phyloP scores from a whole-genome alignment of 2,113 vertebrate species.

The Pteronura brasiliensis region DNA sequence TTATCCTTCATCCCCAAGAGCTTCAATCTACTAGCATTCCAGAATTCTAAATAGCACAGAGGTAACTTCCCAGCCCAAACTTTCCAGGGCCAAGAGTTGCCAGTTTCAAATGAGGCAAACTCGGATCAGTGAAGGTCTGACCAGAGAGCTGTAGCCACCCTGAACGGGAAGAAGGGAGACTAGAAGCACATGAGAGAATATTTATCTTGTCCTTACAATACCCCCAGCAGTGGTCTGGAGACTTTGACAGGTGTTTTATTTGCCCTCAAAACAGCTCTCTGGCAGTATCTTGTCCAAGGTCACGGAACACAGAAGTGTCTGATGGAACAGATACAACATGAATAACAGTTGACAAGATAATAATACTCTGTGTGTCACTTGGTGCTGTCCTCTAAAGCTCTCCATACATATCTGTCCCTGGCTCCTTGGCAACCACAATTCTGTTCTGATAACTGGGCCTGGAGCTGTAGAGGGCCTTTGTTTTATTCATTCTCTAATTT shows the following conservation, averaged over 20 bases:
- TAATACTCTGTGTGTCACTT: slow-evolving; percentile 22
- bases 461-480: slow-evolving; percentile 3
- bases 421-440: slow-evolving; percentile 8
- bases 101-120: background rate
- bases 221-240: background rate
- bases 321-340: slow-evolving; percentile 37
- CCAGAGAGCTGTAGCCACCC: background rate
- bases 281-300: slow-evolving; percentile 39
- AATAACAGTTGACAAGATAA: slow-evolving; percentile 55
- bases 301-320: slow-evolving; percentile 31
- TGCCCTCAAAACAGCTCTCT: slow-evolving; percentile 37
- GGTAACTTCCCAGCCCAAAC: background rate
- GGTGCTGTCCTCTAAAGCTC: background rate
- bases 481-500: slow-evolving; percentile 3
- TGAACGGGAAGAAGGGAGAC: background rate
- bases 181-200: background rate
- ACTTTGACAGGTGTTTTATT: slow-evolving; percentile 41
- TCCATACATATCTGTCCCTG: background rate
- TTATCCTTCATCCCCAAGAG: background rate
- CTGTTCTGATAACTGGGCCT: background rate
- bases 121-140: background rate
- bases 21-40: background rate
- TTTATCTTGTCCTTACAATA: background rate
- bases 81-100: background rate
- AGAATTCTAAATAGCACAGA: background rate